phyloP scores from a whole-genome alignment of 1,140 invertebrate species.

The Microplitis demolitor region DNA sequence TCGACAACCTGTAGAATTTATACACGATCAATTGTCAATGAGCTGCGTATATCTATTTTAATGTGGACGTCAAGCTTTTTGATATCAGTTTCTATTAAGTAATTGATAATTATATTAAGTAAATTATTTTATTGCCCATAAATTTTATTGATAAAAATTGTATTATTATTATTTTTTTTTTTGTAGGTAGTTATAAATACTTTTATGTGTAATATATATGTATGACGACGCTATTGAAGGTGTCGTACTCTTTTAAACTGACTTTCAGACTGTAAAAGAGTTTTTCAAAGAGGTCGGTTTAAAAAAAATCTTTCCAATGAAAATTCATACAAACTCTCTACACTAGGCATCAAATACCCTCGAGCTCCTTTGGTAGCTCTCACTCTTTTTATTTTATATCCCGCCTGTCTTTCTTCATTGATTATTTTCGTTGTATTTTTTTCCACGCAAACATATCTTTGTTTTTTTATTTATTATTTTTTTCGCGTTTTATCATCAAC shows the following conservation, averaged over 20 bases:
- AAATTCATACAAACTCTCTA: background rate
- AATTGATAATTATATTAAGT: too few species aligned
- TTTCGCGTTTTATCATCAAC: background rate
- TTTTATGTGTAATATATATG: too few species aligned
- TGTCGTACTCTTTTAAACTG: background rate
- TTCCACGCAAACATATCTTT: background rate
- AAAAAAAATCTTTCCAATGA: conserved; percentile 5
- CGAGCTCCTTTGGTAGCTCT: background rate
- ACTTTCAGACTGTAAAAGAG: background rate
- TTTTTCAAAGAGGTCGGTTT: conserved; percentile 1
- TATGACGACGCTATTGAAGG: background rate
- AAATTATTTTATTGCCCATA: too few species aligned
- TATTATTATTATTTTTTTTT: too few species aligned
- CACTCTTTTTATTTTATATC: background rate
- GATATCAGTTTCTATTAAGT: background rate
- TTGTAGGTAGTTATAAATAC: too few species aligned
- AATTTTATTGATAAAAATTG: too few species aligned
- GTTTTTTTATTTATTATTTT: background rate
- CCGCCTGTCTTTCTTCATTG: conserved; percentile 4
- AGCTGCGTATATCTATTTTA: background rate
- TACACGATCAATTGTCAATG: background rate
- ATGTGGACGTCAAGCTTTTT: background rate
- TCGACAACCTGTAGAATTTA: conserved; percentile 7
- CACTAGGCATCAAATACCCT: background rate
- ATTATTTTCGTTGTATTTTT: conserved; percentile 6